Evolutionary conservation across 2,888 invertebrate species (phyloP), one percentile per base, ranked within the genome.

Genomic region (Antheraea assamensis): DNA sequence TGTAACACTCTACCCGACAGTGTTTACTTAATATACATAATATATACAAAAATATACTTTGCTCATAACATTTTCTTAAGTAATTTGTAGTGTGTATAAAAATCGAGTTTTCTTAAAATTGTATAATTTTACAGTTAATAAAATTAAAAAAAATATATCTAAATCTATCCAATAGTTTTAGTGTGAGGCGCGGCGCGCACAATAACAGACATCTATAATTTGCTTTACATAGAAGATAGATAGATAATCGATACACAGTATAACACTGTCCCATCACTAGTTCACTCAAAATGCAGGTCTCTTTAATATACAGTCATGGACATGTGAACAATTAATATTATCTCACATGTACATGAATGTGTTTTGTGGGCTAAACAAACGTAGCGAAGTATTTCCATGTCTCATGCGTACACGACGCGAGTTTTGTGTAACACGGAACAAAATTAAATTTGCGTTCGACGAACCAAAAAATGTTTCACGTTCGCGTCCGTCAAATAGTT

Each of bases 341-440:
- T 27, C 55, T 58, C 24, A 58, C 5, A 24, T 24, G n/a, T 58
- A 58, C 24, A 58, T 58, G 24, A 27, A 64, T 64, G 61, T 17
- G 27, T 30, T 64, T 64, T 30, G 17, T 64, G 30, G 61, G 61
- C 27, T 64, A 64, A 64, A 64, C 61, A 64, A 64, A 64, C 30
- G 61, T 5, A 30, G 5, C 27, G 3, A 64, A 17, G 13, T 30
- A 64, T 64, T 64, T 64, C 27, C 61, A 15, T 64, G 15, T 64
- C 61, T 64, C 17, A 21, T 64, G 61, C 61, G 61, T 64, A 64
- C 27, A 13, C 61, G 17, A 27, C 61, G 61, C 61, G 61, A 7
- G 61, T 64, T 64, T 64, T 64, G 68, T 68, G 31, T 68, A 35
- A 68, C 68, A 21, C n/a, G 35, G 35, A 35, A 68, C 68, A 68